These are phyloP conservation scores for Tigriopus californicus DNA, from an alignment of 2,888 invertebrate species.

Conservation along the genomic window DNA sequence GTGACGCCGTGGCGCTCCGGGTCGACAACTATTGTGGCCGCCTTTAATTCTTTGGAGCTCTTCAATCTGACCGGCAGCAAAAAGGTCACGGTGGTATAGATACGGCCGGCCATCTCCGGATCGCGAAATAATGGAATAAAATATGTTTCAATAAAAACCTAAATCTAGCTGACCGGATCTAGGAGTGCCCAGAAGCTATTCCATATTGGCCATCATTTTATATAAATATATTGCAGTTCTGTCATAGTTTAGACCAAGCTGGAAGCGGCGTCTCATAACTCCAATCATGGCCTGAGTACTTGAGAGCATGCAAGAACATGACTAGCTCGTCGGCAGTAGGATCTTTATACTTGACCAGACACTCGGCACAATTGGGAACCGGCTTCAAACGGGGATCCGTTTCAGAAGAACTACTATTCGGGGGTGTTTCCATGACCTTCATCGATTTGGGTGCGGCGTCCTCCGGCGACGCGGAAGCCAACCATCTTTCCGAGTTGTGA, in stretches of 20 bases:
- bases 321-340: slow-evolving; percentile 76
- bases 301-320: slow-evolving; percentile 75
- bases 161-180: no score
- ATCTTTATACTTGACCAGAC: slow-evolving; percentile 74
- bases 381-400: no score
- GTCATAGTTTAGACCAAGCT: no score
- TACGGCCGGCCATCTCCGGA: no score
- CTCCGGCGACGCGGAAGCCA: slow-evolving; percentile 36
- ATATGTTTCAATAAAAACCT: no score
- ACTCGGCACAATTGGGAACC: slow-evolving; percentile 72
- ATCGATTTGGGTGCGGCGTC: no score
- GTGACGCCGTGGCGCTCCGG: slow-evolving; percentile 35
- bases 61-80: slow-evolving; percentile 48
- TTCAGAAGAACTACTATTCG: no score
- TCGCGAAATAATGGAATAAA: no score
- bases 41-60: slow-evolving; percentile 47
- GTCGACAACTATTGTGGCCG: slow-evolving; percentile 39
- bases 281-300: slow-evolving; percentile 22
- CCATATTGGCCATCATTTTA: no score
- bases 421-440: no score
- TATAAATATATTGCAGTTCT: no score
- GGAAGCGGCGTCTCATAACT: slow-evolving; percentile 17
- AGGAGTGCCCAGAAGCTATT: no score
- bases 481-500: slow-evolving; percentile 85
- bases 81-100: slow-evolving; percentile 34